phyloP scores from a whole-genome alignment of 2,797 vertebrate species.

The Enteromius trimaculatus region DNA sequence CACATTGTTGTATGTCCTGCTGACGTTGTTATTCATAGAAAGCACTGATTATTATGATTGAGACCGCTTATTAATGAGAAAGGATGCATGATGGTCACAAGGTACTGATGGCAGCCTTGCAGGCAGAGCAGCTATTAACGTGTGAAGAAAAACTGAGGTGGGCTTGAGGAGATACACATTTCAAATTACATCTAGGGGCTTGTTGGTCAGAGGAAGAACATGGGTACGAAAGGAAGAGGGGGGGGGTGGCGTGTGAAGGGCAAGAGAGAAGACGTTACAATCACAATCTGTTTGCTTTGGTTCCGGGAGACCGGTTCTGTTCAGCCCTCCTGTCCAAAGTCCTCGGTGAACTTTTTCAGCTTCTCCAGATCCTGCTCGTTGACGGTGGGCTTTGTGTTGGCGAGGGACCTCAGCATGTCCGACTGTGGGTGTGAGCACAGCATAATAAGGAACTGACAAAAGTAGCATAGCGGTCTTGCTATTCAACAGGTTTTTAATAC shows the following conservation, averaged over 20 bases:
- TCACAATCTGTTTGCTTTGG: conserved; percentile 74
- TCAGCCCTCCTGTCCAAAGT: conserved; percentile 99
- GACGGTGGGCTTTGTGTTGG: conserved; percentile 93
- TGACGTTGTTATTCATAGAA: neutral
- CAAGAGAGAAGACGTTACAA: conserved; percentile 62
- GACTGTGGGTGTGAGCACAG: conserved; percentile 70
- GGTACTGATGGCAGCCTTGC: conserved; percentile 23
- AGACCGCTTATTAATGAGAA: neutral
- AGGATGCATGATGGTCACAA: conserved; percentile 17
- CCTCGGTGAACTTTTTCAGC: conserved; percentile 97
- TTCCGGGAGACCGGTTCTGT: conserved; percentile 57
- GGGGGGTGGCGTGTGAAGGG: conserved; percentile 61
- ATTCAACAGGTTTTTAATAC: neutral
- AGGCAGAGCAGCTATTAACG: conserved; percentile 21
- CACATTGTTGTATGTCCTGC: neutral
- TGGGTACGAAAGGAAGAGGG: conserved; percentile 23
- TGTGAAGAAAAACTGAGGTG: neutral
- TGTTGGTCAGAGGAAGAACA: conserved; percentile 33
- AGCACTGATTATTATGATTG: neutral
- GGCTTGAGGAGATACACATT: conserved; percentile 11
- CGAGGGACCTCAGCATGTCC: conserved; percentile 89
- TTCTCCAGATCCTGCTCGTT: conserved; percentile 95
- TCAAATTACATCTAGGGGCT: neutral
- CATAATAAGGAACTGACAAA: neutral
- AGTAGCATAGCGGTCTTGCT: neutral